Conservation (phyloP, 2,113 vertebrate species). For the Heterotilapia buettikoferi region DNA sequence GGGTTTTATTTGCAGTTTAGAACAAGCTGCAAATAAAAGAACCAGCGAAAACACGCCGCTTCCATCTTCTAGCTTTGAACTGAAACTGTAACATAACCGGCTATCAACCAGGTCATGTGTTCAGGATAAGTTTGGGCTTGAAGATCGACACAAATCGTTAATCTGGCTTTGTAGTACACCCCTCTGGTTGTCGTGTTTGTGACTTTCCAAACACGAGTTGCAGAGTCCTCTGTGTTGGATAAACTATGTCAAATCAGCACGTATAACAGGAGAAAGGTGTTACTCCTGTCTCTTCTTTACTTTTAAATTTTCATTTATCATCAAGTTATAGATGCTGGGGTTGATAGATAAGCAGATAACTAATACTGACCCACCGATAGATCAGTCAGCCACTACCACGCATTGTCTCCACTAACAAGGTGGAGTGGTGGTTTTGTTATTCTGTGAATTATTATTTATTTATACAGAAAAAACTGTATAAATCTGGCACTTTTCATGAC, state of each 20-base stretch:
- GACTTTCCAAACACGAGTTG: neutral
- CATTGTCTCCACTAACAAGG: neutral
- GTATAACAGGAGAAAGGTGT: neutral
- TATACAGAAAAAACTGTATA: neutral
- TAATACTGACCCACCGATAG: neutral
- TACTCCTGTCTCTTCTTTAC: neutral
- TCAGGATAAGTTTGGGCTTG: neutral
- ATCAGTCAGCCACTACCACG: neutral
- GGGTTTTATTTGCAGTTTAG: neutral
- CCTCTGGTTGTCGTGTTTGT: neutral
- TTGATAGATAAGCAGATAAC: neutral
- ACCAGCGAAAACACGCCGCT: neutral
- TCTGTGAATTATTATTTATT: neutral
- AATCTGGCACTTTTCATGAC: neutral
- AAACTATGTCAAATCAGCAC: neutral
- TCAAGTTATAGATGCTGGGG: neutral
- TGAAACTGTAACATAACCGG: neutral
- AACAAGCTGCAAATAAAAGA: neutral
- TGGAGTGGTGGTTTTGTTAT: neutral
- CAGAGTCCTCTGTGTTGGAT: neutral
- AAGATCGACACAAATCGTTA: accelerated
- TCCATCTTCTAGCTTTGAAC: neutral
- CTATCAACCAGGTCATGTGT: neutral
- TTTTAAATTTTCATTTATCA: neutral
- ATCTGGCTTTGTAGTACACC: neutral